phyloP scores from a whole-genome alignment of 2,888 invertebrate genomes.

The Leptopilina syphax region DNA sequence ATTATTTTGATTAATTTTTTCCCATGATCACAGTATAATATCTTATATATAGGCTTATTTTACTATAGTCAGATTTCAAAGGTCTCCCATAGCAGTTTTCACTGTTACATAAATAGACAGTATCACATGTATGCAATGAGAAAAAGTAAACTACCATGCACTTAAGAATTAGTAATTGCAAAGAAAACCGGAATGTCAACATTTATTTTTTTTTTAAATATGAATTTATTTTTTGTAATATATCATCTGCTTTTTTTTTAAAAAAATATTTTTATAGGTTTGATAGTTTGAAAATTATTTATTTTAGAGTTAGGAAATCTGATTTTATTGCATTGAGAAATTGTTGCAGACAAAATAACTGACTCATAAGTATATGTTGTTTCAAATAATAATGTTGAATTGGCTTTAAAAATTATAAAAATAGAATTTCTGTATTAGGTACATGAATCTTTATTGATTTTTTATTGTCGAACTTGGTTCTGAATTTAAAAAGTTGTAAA shows the following conservation, averaged over 20 bases:
- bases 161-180: neutral
- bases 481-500: too few species aligned
- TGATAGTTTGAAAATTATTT: too few species aligned
- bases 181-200: slow-evolving; percentile 8
- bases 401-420: too few species aligned
- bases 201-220: neutral
- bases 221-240: neutral
- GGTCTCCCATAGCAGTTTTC: slow-evolving; percentile 16
- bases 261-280: neutral
- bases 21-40: too few species aligned
- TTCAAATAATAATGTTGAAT: too few species aligned
- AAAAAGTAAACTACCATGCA: slow-evolving; percentile 1
- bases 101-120: slow-evolving; percentile 23
- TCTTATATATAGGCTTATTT: neutral
- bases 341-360: too few species aligned
- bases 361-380: too few species aligned
- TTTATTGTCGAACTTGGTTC: too few species aligned
- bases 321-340: too few species aligned
- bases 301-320: too few species aligned
- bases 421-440: too few species aligned
- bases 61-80: slow-evolving; percentile 9
- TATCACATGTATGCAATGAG: slow-evolving; percentile 6
- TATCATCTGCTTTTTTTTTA: neutral
- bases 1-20: neutral
- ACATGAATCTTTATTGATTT: too few species aligned